Conservation (phyloP, 2,797 vertebrate species). For the Microctenopoma stevenorrisi region DNA sequence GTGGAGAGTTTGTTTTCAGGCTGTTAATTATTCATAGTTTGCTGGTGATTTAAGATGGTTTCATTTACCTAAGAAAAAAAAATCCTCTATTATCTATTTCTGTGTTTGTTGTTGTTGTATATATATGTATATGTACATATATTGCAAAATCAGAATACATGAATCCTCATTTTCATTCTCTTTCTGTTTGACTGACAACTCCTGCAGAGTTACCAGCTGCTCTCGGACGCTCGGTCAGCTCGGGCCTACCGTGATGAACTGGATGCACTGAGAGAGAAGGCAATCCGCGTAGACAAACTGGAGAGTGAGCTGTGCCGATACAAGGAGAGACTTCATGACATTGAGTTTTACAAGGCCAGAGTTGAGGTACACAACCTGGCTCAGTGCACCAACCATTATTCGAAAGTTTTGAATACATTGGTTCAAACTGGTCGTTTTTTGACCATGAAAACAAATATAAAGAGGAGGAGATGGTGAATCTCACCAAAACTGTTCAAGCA, state of each 20-base stretch:
- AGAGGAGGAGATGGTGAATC: not conserved
- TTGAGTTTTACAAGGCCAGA: slow-evolving; percentile 98
- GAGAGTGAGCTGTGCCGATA: slow-evolving; percentile 95
- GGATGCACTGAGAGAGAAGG: slow-evolving; percentile 95
- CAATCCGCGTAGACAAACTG: slow-evolving; percentile 95
- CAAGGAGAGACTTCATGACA: slow-evolving; percentile 96
- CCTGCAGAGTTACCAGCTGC: slow-evolving; percentile 92
- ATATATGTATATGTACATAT: no score
- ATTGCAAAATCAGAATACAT: not conserved
- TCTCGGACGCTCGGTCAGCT: slow-evolving; percentile 93
- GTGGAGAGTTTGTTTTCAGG: slow-evolving; percentile 4
- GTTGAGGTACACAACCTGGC: slow-evolving; percentile 87
- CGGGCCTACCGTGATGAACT: slow-evolving; percentile 95
- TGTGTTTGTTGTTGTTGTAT: not conserved
- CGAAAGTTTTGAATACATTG: no score
- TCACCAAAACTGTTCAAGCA: no score
- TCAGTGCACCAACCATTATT: no score
- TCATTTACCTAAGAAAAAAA: not conserved
- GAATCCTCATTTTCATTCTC: not conserved
- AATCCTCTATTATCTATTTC: not conserved
- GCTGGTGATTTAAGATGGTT: not conserved
- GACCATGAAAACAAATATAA: no score
- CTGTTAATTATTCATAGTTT: slow-evolving; percentile 6
- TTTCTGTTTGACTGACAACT: slow-evolving; percentile 8
- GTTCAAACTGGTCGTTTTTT: no score